Base-by-base conservation (phyloP, 2,888 invertebrate species). In the Leptinotarsa tumamoca region DNA sequence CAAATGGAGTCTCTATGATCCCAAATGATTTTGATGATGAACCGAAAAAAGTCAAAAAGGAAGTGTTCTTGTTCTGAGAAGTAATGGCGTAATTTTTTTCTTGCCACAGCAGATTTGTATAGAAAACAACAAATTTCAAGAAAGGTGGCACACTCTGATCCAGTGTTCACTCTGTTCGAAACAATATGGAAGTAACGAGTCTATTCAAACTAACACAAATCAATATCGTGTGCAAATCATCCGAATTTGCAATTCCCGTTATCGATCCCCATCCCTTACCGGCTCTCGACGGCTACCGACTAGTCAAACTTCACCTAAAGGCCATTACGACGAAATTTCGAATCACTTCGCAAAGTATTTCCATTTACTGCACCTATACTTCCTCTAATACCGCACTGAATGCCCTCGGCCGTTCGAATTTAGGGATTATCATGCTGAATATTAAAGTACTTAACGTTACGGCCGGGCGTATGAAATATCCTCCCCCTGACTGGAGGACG, bases 301-400 rank as follows among this genome's bases (percentile, higher is more conserved):
- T 54, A 68, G 51, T 51, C n/a, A 10, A 54, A 69, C 56, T 56
- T 21, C 21, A 49, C 21, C 49, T 27, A 33, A n/a, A 76, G 80
- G 82, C 84, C 83, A 85, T 85, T 84, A 83, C 82, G 82, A 83
- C 84, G 86, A 85, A 43, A 86, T 86, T 84, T 85, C 82, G 85
- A 87, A 87, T 87, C 84, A 86, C 85, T 86, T 87, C 84, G 82
- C 84, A 84, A 87, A 87, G 86, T 85, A 86, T 86, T 86, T 84
- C 85, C 86, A 86, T 86, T 86, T 83, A 79, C 72, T 72, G 56
- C 54, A 70, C 58, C 58, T 70, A 70, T 70, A 71, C 67, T 67
- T 76, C 75, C 79, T 81, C 79, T 74, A 76, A 80, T 77, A 76
- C 78, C 14, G 75, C 77, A 61, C n/a, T 69, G 68, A 80, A 72